These are phyloP conservation scores for Eptesicus fuscus DNA, from an alignment of 2,113 vertebrate species.

Conservation along the genomic window DNA sequence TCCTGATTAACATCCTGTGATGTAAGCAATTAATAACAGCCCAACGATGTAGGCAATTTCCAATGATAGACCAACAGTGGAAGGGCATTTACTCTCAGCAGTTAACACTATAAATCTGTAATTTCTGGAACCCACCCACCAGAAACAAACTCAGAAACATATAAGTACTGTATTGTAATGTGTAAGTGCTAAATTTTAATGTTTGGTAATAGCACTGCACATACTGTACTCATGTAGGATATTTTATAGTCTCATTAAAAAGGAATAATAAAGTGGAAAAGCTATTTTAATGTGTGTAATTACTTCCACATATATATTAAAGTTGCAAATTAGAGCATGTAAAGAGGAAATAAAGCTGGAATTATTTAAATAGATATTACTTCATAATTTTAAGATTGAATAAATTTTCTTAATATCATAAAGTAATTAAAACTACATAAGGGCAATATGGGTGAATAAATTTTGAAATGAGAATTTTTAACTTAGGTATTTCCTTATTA, in stretches of 20 bases:
- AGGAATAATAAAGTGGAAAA: slow-evolving; percentile 55
- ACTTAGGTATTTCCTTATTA: background rate
- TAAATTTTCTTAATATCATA: slow-evolving; percentile 49
- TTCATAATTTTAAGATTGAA: slow-evolving; percentile 48
- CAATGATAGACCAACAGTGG: background rate
- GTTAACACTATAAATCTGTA: slow-evolving; percentile 8
- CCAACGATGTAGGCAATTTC: background rate
- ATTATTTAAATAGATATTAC: slow-evolving; percentile 41
- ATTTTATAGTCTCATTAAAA: slow-evolving; percentile 58
- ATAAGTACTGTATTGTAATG: background rate
- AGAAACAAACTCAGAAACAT: slow-evolving; percentile 18
- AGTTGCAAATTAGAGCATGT: slow-evolving; percentile 58
- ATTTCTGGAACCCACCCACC: slow-evolving; percentile 8
- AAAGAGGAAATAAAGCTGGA: slow-evolving; percentile 54
- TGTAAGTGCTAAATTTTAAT: background rate
- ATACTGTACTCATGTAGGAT: background rate
- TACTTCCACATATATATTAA: slow-evolving; percentile 52
- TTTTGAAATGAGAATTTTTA: slow-evolving; percentile 45
- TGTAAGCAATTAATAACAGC: background rate
- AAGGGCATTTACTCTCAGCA: background rate
- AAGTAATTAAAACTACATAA: slow-evolving; percentile 48
- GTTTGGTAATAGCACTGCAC: background rate
- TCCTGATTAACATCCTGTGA: background rate
- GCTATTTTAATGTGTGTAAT: slow-evolving; percentile 52
- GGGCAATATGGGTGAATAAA: slow-evolving; percentile 28